Evolutionary conservation across 2,797 vertebrate species (phyloP).

Genomic region (Poecilia gillii): DNA sequence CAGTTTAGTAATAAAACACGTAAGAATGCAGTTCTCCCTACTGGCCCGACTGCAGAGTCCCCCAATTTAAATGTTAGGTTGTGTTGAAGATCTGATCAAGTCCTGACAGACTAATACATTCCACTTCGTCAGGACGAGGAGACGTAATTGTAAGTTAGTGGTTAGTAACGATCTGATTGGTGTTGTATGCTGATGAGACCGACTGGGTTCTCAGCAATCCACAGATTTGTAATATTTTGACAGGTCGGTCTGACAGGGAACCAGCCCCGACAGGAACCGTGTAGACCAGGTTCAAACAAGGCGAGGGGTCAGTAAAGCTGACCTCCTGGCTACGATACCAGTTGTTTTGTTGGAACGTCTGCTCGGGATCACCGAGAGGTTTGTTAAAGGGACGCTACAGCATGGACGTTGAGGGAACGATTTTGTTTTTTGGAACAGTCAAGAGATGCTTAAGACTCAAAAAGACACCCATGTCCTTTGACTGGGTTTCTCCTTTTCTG

Average conservation of each 20-base stretch:
- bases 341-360: constrained; percentile 23
- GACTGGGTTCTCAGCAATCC: not conserved
- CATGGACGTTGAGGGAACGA: constrained; percentile 59
- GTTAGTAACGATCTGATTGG: constrained; percentile 8
- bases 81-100: constrained; percentile 41
- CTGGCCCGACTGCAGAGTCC: constrained; percentile 76
- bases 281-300: constrained; percentile 57
- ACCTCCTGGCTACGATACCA: constrained; percentile 39
- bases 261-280: constrained; percentile 75
- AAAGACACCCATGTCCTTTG: constrained; percentile 49
- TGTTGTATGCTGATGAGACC: not conserved
- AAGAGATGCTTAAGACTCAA: constrained; percentile 60
- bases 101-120: constrained; percentile 64
- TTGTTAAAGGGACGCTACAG: constrained; percentile 74
- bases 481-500: constrained; percentile 42
- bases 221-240: constrained; percentile 44
- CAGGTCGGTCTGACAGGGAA: constrained; percentile 66
- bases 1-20: constrained; percentile 85
- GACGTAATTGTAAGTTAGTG: constrained; percentile 27
- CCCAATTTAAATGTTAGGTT: constrained; percentile 53
- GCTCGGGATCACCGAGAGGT: constrained; percentile 48
- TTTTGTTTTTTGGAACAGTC: constrained; percentile 74
- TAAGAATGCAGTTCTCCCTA: constrained; percentile 72
- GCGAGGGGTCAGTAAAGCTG: constrained; percentile 35
- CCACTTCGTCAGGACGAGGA: constrained; percentile 40